Base-by-base conservation (phyloP, 2,113 vertebrate species). In the Phylloscopus trochilus region DNA sequence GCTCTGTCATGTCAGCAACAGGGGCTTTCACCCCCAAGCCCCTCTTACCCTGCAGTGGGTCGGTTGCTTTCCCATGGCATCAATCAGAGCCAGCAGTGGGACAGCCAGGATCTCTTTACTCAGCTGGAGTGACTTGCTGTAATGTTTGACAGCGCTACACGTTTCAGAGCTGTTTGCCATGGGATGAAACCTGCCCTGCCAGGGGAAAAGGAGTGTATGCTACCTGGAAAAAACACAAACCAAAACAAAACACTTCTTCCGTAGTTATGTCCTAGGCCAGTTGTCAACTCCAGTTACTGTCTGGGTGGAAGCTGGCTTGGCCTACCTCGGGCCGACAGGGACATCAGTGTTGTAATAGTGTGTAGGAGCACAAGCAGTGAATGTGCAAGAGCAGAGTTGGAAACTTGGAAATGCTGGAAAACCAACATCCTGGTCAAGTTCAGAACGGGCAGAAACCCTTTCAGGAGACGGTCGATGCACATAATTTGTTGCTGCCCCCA, bases 141-240 rank as follows among this genome's bases (percentile, higher is more conserved):
- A 27, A 44, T 0, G 28, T 53, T 75, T 76, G 58, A 94, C 82
- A 76, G 63, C 0, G 0, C 52, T 60, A 15, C 33, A 35, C 74
- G 74, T 79, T 87, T 72, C 23, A 8, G 58, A 51, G 53, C 33
- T 93, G 87, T 93, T 95, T 95, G 85, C 44, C 26, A 4, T 43
- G 46, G 55, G 67, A 69, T 76, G 43, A 93, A 96, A 96, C 82
- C 82, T 80, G 79, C 46, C 82, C 70, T 90, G 90, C 87, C 88
- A 63, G 77, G 27, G 82, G 88, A 31, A 64, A 96, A 82, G 85
- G 93, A 94, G 88, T 80, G 90, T 92, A 31, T 73, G 72, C 62
- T 90, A 82, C 78, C 59, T 0, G 12, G 85, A 39, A 75, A 77
- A 88, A 70, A 75, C 24, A n/a, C 82, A 51, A 84, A 51, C 5